Conservation (phyloP, 2,797 vertebrate species). For the Argya squamiceps region DNA sequence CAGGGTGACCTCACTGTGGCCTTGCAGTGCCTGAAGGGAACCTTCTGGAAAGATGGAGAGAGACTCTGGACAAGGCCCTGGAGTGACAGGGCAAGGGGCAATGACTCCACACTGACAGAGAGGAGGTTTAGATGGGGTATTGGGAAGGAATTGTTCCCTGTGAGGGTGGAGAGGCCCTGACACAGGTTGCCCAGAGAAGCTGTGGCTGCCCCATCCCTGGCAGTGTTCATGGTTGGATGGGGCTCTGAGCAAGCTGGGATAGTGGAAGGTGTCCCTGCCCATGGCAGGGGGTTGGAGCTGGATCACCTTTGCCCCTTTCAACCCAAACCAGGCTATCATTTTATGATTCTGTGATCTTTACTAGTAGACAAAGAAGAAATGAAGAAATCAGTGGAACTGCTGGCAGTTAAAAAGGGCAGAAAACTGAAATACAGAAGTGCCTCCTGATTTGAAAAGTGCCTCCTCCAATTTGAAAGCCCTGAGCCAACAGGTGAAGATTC, state of each 20-base stretch:
- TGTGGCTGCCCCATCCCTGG: background rate
- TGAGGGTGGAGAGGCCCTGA: background rate
- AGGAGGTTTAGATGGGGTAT: accelerated
- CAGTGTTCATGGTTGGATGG: accelerated
- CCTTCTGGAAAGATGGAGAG: background rate
- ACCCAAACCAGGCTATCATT: background rate
- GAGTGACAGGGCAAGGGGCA: background rate
- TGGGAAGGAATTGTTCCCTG: accelerated
- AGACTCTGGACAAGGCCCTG: background rate
- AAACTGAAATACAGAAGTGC: background rate
- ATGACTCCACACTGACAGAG: background rate
- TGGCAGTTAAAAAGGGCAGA: background rate
- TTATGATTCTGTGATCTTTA: background rate
- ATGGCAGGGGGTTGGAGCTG: accelerated
- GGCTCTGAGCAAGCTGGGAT: accelerated
- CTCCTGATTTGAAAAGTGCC: background rate
- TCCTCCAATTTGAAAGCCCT: background rate
- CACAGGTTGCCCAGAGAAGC: background rate
- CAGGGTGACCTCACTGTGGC: background rate
- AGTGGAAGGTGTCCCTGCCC: background rate
- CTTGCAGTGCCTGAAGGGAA: background rate
- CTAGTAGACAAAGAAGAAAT: background rate
- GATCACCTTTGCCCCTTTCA: background rate
- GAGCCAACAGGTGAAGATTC: background rate
- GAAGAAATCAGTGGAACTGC: background rate